phyloP scores from a whole-genome alignment of 2,888 invertebrate species.

The Maniola hyperantus region DNA sequence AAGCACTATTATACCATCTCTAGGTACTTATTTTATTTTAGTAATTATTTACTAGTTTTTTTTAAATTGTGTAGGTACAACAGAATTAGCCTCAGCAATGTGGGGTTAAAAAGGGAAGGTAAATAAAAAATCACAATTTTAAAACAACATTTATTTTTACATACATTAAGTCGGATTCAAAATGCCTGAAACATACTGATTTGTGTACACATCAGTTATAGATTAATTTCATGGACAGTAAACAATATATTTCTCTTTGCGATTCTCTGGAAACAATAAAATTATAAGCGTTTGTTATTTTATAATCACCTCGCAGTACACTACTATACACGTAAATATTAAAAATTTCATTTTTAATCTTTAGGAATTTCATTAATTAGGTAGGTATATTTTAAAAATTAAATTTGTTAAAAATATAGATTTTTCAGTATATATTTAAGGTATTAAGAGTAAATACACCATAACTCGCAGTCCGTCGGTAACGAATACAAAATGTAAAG shows the following conservation, averaged over 20 bases:
- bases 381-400: constrained; percentile 74
- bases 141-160: constrained; percentile 84
- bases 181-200: constrained; percentile 82
- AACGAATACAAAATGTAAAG: constrained; percentile 44
- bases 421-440: constrained; percentile 71
- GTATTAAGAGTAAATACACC: constrained; percentile 66
- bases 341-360: constrained; percentile 75
- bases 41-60: too few relatives aligned
- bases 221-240: constrained; percentile 78
- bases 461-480: constrained; percentile 57
- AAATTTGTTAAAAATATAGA: constrained; percentile 81
- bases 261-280: constrained; percentile 64
- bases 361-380: constrained; percentile 80
- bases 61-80: too few relatives aligned
- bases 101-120: constrained; percentile 3
- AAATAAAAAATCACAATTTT: constrained; percentile 72
- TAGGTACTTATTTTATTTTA: too few relatives aligned
- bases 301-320: constrained; percentile 69
- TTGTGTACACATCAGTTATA: constrained; percentile 80
- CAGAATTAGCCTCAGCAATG: too few relatives aligned
- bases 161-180: constrained; percentile 83
- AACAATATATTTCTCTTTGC: constrained; percentile 71
- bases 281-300: constrained; percentile 67
- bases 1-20: too few relatives aligned
- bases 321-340: constrained; percentile 78